Base-by-base conservation (phyloP, 2,888 invertebrate genomes). In the Macaria notata region DNA sequence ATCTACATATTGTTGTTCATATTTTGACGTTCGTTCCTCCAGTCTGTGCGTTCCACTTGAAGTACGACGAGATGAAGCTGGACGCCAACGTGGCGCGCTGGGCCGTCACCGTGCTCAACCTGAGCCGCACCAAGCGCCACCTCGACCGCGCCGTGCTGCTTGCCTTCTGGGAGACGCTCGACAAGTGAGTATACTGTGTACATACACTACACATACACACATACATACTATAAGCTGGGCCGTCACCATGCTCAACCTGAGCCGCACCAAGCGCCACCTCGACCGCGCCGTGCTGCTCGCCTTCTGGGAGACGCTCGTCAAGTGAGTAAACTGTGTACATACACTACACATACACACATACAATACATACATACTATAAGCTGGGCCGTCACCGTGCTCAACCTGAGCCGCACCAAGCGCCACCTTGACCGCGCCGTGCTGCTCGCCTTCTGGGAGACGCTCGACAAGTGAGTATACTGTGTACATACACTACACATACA, bases 221-320 rank as follows among this genome's bases (percentile, higher is more conserved):
- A 19, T 19, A 19, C 19, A 19, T 19, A 19, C 19, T 19, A 19
- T 19, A 19, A 19, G 98, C 76, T 99, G 99, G 99, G 97, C 98
- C 39, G 99, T 99, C 5, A 96, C 96, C 44, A 95, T 99, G 31
- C 94, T 99, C 64, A 95, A 97, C 80, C 92, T 99, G 47, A 98
- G 98, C 60, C 94, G 97, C 77, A 96, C 96, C 52, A 98, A 98
- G 87, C 93, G 99, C 52, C 99, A 99, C 94, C 94, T 99, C 75
- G 99, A 99, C 91, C 93, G 98, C 75, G 99, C 99, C 46, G 96
- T 96, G 36, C 92, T 99, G 53, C 97, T 98, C 93, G 95, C 95
- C 68, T 98, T 99, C 89, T 99, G 99, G 99, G 99, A 99, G 85
- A 95, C 95, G 65, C 92, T 99, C 44, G 99, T 99, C 89, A 97